Percentiles rank a stretch among this genome's conserved stretches.
Evolutionary conservation across 2,797 vertebrate species (phyloP).

Genomic region (Ctenosaura bakeri): DNA sequence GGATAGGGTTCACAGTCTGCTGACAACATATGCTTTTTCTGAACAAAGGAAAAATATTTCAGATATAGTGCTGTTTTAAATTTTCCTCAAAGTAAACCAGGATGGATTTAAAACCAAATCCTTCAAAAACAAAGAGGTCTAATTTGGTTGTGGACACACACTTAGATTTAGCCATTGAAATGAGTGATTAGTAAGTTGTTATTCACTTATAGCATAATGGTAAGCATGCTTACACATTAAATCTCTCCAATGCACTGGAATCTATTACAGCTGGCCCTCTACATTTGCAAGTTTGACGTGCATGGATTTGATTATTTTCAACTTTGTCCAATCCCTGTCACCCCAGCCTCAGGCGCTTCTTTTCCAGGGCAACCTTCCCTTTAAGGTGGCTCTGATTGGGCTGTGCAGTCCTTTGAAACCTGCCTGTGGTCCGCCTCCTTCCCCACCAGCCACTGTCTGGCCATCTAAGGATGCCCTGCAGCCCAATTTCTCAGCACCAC

Average conservation of each 20-base stretch:
- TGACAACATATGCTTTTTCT: neutral
- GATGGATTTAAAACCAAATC: neutral
- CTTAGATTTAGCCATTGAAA: neutral
- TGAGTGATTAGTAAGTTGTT: neutral
- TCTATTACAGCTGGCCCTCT: neutral
- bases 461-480: too few species aligned
- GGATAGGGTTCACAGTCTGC: neutral
- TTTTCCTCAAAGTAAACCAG: neutral
- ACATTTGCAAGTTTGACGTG: too few species aligned
- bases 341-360: too few species aligned
- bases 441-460: too few species aligned
- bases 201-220: neutral
- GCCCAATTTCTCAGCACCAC: too few species aligned
- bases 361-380: too few species aligned
- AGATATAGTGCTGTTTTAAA: conserved; percentile 2
- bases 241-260: neutral
- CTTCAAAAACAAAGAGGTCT: neutral
- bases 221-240: neutral
- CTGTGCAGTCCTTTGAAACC: too few species aligned
- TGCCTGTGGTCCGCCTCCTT: too few species aligned
- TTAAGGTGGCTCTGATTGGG: too few species aligned
- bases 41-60: neutral
- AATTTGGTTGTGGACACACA: neutral
- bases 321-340: too few species aligned
- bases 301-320: too few species aligned